Evolutionary conservation across 2,113 vertebrate species (phyloP).

Genomic region (Mastomys natalensis): DNA sequence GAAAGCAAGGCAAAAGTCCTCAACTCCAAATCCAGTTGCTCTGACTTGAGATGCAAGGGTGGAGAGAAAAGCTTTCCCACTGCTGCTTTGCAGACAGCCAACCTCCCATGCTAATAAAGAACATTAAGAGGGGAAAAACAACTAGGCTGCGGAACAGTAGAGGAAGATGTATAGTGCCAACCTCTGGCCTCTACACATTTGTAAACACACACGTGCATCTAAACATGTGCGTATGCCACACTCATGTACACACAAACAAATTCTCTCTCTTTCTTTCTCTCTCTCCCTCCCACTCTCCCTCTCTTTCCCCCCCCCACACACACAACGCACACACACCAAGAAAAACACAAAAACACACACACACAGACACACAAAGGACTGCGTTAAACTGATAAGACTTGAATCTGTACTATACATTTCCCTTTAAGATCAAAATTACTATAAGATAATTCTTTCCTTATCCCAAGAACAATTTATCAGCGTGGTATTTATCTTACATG

Average conservation of each 20-base stretch:
- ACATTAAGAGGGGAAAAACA: not conserved
- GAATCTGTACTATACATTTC: not conserved
- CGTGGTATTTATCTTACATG: slow-evolving; percentile 70
- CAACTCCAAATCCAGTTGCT: not conserved
- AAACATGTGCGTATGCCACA: not conserved
- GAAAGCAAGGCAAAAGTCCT: not conserved
- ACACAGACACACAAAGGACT: not conserved
- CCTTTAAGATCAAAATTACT: not conserved
- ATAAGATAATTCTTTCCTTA: not conserved
- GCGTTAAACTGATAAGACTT: not conserved
- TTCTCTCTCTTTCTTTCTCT: not conserved
- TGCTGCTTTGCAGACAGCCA: not conserved
- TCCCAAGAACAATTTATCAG: not conserved
- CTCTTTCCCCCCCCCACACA: not conserved
- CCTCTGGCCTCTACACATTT: not conserved
- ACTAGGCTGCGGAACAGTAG: not conserved
- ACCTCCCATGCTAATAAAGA: not conserved
- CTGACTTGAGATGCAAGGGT: not conserved
- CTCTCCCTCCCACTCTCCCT: not conserved
- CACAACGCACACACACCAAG: not conserved
- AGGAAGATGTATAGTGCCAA: not conserved
- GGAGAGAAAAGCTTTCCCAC: not conserved
- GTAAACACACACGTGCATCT: not conserved
- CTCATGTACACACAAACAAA: not conserved
- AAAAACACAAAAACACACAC: not conserved